Base-by-base conservation (phyloP, 1,140 invertebrate species). In the Magallana angulata region DNA sequence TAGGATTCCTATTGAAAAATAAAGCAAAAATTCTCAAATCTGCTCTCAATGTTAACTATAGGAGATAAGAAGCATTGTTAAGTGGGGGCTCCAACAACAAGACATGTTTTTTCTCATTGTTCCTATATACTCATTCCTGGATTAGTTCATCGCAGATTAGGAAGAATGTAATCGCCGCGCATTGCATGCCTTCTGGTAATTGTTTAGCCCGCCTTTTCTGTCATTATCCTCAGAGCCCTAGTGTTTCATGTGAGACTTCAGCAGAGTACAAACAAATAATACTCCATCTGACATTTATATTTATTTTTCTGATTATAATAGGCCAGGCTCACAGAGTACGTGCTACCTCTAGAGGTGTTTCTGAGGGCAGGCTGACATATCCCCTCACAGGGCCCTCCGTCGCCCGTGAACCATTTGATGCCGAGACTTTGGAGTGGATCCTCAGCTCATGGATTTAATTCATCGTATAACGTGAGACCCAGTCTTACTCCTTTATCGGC, bases 141-240 rank as follows among this genome's bases (percentile, higher is more conserved):
- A 76, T 76, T 76, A 76, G 18, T 76, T 76, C 68, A 76, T 36
- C 9, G 18, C 11, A 24, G 68, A 76, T 76, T 76, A 24, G 36
- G 36, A 48, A 48, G 36, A 36, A 76, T 12, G 60, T 62, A 62
- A 62, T 62, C 14, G 11, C 60, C n/a, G 68, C 24, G 18, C 68
- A 9, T 76, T 30, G 24, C 30, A 24, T 24, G 68, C 36, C 24
- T 14, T 76, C 68, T 76, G 68, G 68, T 76, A 76, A 76, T 76
- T 76, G 68, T 76, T 76, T 76, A 30, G 68, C 68, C 68, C 68
- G 68, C 68, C 68, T 76, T 76, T 71, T 76, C 24, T 76, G 68
- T 30, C 68, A 24, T 76, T 76, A 76, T 76, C 68, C 68, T 76
- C 24, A 30, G 12, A 76, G 18, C 60, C 24, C 18, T 24, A 76